Percentiles rank a stretch among this genome's conserved stretches.
Evolutionary conservation across 1,140 invertebrate genomes (phyloP).

Genomic region (Eriosoma lanigerum): DNA sequence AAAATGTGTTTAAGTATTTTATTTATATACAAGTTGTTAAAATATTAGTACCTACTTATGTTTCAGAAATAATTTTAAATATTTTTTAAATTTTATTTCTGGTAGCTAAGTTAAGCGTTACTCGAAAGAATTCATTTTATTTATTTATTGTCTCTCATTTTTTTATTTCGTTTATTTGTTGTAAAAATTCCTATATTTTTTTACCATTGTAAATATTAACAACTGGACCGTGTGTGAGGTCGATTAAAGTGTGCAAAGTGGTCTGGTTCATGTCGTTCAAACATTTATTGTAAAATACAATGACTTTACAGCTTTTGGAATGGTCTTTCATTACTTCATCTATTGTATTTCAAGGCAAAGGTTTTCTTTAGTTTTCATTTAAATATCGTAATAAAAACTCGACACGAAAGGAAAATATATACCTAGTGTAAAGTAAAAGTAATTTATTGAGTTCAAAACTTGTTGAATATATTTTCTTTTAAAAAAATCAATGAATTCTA

Average conservation of each 20-base stretch:
- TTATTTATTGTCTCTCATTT: background rate
- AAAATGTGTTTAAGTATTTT: no score
- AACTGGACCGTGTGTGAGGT: background rate
- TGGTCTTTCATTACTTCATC: background rate
- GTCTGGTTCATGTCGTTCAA: background rate
- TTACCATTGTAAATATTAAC: background rate
- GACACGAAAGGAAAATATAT: background rate
- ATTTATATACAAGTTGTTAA: no score
- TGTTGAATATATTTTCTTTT: background rate
- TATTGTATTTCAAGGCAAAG: background rate
- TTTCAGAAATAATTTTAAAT: no score
- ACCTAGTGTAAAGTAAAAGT: background rate
- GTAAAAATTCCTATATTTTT: background rate
- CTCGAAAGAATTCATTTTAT: no score
- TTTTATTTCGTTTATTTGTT: background rate
- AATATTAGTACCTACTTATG: no score
- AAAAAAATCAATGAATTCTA: no score
- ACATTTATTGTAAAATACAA: conserved; percentile 20
- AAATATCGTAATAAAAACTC: background rate
- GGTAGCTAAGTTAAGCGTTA: no score
- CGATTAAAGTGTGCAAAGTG: background rate
- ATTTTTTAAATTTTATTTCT: no score
- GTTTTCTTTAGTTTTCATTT: background rate
- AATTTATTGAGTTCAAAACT: background rate
- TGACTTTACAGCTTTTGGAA: conserved; percentile 6